Conservation (phyloP, 2,113 vertebrate genomes). For the Hippocampus zosterae region DNA sequence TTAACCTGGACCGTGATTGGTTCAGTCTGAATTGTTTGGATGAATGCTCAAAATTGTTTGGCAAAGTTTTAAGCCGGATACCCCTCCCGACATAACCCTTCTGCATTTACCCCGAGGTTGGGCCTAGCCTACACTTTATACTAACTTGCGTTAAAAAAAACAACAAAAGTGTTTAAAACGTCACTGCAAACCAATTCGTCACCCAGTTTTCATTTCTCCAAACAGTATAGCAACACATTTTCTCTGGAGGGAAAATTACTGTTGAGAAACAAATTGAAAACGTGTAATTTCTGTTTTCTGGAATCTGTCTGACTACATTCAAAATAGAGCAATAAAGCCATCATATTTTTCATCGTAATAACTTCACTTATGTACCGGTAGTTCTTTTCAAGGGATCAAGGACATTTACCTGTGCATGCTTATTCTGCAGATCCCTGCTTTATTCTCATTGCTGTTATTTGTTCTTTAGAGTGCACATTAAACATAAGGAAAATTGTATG, state of each 20-base stretch:
- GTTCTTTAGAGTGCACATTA: not conserved
- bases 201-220: constrained; percentile 16
- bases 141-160: too few relatives aligned
- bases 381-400: not conserved
- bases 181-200: constrained; percentile 16
- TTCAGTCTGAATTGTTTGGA: too few relatives aligned
- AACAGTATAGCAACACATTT: not conserved
- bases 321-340: not conserved
- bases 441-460: not conserved
- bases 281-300: too few relatives aligned
- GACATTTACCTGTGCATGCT: not conserved
- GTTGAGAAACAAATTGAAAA: constrained; percentile 17
- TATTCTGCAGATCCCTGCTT: not conserved
- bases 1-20: too few relatives aligned
- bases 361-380: too few relatives aligned
- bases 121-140: too few relatives aligned
- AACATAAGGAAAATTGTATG: too few relatives aligned
- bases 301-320: not conserved
- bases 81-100: too few relatives aligned
- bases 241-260: constrained; percentile 19
- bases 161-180: not conserved
- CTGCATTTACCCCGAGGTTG: too few relatives aligned
- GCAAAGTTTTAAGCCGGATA: too few relatives aligned
- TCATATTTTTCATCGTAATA: too few relatives aligned
- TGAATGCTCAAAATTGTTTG: too few relatives aligned